Evolutionary conservation across 2,113 vertebrate genomes (phyloP).

Genomic region (Thermophis baileyi): DNA sequence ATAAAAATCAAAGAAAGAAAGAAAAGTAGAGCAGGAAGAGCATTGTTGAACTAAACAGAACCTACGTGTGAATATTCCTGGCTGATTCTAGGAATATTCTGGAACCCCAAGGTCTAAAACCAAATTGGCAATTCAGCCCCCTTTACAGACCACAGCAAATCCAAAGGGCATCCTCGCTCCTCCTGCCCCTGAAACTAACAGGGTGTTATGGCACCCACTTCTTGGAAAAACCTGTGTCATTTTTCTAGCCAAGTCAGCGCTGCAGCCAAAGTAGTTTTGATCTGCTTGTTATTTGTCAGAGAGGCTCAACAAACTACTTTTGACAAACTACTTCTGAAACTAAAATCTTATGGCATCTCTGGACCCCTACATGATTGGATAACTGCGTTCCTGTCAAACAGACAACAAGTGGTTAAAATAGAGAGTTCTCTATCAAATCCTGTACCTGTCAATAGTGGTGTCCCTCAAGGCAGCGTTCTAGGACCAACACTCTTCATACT

Average conservation of each 20-base stretch:
- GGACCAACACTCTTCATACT: no score
- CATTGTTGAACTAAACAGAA: background rate
- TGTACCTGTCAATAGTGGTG: no score
- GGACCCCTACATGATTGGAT: no score
- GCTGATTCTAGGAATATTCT: background rate
- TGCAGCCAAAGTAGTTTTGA: background rate
- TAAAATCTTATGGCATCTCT: no score
- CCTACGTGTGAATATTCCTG: background rate
- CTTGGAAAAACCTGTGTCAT: background rate
- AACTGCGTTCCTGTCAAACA: no score
- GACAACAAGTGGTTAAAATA: no score
- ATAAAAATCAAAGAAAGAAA: no score
- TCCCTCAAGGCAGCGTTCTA: no score
- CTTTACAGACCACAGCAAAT: background rate
- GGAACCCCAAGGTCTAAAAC: background rate
- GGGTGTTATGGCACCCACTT: background rate
- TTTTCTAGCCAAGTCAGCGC: background rate
- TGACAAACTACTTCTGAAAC: no score
- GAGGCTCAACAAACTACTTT: no score
- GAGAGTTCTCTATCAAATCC: no score
- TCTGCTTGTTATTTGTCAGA: background rate
- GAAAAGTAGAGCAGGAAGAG: background rate
- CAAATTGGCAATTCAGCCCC: background rate
- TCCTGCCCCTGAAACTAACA: background rate
- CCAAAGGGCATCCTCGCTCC: background rate